phyloP scores from a whole-genome alignment of 1,140 invertebrate species.

The Thaumetopoea pityocampa region DNA sequence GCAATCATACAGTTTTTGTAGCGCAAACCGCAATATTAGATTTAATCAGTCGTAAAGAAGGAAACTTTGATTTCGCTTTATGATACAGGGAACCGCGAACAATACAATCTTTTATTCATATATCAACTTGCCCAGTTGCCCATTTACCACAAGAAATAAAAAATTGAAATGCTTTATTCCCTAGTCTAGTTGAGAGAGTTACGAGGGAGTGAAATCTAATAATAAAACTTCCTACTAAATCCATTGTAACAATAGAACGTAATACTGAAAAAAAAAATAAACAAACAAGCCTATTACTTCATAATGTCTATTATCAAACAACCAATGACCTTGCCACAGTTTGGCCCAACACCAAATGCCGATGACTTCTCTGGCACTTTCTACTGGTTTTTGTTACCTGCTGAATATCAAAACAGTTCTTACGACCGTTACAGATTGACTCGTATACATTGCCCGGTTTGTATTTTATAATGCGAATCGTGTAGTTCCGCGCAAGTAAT shows the following conservation, averaged over 20 bases:
- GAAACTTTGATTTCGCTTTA: no score
- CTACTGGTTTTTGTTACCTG: constrained; percentile 37
- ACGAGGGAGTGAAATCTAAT: no score
- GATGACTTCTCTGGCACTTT: constrained; percentile 56
- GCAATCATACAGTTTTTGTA: no score
- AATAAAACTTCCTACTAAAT: no score
- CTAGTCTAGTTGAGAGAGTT: no score
- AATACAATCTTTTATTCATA: no score
- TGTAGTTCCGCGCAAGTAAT: constrained; percentile 1
- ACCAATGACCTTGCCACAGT: constrained; percentile 55
- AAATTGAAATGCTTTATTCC: no score
- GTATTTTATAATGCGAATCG: background rate
- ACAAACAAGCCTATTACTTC: constrained; percentile 53
- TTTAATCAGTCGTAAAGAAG: no score
- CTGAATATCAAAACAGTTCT: constrained; percentile 5
- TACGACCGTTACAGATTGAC: constrained; percentile 2
- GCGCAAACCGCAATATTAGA: no score
- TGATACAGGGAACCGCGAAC: no score
- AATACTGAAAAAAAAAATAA: constrained; percentile 51
- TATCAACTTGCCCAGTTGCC: no score
- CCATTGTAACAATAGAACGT: constrained; percentile 3
- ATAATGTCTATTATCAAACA: constrained; percentile 58
- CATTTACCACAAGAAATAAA: no score
- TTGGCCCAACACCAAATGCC: constrained; percentile 54
- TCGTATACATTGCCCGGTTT: constrained; percentile 20